Evolutionary conservation across 2,888 invertebrate genomes (phyloP).

Genomic region (Agrochola lychnidis): DNA sequence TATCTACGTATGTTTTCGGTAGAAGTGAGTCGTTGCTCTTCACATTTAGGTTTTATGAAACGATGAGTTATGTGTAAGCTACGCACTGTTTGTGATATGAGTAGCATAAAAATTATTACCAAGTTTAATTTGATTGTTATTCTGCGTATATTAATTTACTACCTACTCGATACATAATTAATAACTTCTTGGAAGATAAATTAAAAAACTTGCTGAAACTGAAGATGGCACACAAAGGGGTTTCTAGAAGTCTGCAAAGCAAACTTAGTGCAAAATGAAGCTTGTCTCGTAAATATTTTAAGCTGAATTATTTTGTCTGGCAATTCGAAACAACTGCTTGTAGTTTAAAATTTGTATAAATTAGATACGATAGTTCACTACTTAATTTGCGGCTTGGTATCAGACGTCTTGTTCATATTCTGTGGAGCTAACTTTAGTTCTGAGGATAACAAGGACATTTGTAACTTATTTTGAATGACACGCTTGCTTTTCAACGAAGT

Average conservation of each 20-base stretch:
- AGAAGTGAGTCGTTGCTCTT: neutral
- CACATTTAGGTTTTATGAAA: neutral
- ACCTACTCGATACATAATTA: neutral
- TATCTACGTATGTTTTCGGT: conserved; percentile 4
- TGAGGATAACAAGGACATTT: conserved; percentile 9
- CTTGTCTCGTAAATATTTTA: conserved; percentile 62
- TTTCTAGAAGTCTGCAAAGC: conserved; percentile 36
- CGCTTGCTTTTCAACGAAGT: conserved; percentile 9
- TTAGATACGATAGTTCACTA: conserved; percentile 45
- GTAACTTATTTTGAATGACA: conserved; percentile 33
- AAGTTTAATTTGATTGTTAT: neutral
- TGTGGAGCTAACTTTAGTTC: conserved; percentile 7
- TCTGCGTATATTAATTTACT: neutral
- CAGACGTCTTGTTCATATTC: conserved; percentile 16
- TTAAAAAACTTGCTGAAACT: conserved; percentile 38
- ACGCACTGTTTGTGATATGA: neutral
- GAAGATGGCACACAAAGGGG: conserved; percentile 35
- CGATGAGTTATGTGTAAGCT: neutral
- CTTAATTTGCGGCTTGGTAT: conserved; percentile 41
- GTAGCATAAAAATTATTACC: neutral
- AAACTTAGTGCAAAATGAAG: conserved; percentile 44
- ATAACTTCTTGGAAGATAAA: conserved; percentile 9
- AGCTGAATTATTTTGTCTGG: conserved; percentile 61
- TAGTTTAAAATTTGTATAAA: conserved; percentile 58
- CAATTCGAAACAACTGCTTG: conserved; percentile 37